Conservation (phyloP, 2,888 invertebrate species). For the Drosophila pseudotalamancana region DNA sequence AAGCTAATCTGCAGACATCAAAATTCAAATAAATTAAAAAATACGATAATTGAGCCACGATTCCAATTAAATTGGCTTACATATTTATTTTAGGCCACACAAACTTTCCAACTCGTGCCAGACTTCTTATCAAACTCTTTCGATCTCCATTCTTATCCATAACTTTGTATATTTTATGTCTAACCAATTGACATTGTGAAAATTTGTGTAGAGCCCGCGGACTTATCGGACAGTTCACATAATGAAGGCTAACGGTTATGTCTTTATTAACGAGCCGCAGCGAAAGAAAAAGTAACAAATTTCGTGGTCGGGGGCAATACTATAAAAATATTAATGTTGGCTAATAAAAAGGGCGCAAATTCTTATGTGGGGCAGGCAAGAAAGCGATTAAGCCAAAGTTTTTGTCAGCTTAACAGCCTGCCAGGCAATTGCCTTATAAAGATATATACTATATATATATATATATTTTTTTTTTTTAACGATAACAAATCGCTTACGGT, state of each 20-base stretch:
- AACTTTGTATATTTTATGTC: conserved; percentile 17
- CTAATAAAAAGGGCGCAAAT: conserved; percentile 63
- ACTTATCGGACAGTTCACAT: conserved; percentile 22
- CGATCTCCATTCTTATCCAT: background rate
- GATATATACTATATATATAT: conserved; percentile 8
- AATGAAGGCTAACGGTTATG: conserved; percentile 44
- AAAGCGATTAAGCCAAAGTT: no score
- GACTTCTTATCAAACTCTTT: background rate
- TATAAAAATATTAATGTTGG: conserved; percentile 74
- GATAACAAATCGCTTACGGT: conserved; percentile 78
- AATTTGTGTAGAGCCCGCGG: conserved; percentile 1
- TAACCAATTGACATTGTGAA: conserved; percentile 27
- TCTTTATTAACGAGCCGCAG: conserved; percentile 72
- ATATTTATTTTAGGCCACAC: background rate
- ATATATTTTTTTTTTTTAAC: conserved; percentile 51
- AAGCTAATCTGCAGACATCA: no score
- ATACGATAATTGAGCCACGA: background rate
- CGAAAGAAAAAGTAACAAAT: conserved; percentile 34
- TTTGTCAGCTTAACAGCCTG: no score
- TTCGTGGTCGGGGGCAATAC: conserved; percentile 25
- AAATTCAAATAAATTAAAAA: background rate
- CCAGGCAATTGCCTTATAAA: conserved; percentile 2
- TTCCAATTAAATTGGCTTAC: background rate
- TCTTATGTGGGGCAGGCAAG: conserved; percentile 59
- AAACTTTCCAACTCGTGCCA: background rate